Conservation (phyloP, 2,797 vertebrate species). For the Lepilemur septentrionalis region DNA sequence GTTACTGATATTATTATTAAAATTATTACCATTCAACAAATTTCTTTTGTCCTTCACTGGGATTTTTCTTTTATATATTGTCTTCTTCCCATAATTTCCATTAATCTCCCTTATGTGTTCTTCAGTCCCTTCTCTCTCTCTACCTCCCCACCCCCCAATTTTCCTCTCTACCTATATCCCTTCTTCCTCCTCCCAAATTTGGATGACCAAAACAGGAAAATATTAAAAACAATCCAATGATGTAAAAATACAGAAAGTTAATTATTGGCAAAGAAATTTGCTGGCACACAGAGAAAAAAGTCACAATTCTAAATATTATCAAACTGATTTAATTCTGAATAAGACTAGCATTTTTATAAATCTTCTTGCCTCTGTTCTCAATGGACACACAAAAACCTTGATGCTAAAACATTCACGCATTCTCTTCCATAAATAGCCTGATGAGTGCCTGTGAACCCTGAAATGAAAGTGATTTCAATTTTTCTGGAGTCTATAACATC, state of each 20-base stretch:
- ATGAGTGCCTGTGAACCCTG: neutral
- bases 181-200: neutral
- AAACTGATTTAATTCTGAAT: neutral
- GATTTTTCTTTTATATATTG: neutral
- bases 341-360: neutral
- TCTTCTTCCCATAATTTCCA: neutral
- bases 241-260: neutral
- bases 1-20: neutral
- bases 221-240: neutral
- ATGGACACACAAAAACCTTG: neutral
- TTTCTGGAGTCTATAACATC: slow-evolving; percentile 29
- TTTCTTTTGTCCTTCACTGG: neutral
- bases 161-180: neutral
- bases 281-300: neutral
- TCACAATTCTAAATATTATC: neutral
- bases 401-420: neutral
- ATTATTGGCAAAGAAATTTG: neutral
- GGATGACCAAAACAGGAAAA: neutral
- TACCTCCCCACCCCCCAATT: too few relatives aligned
- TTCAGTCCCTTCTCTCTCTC: neutral
- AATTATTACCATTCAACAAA: neutral
- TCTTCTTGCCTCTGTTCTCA: neutral
- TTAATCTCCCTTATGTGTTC: neutral
- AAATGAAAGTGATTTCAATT: neutral
- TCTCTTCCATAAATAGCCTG: neutral